Conservation (phyloP, 1,140 invertebrate species). For the Pollicipes pollicipes region DNA sequence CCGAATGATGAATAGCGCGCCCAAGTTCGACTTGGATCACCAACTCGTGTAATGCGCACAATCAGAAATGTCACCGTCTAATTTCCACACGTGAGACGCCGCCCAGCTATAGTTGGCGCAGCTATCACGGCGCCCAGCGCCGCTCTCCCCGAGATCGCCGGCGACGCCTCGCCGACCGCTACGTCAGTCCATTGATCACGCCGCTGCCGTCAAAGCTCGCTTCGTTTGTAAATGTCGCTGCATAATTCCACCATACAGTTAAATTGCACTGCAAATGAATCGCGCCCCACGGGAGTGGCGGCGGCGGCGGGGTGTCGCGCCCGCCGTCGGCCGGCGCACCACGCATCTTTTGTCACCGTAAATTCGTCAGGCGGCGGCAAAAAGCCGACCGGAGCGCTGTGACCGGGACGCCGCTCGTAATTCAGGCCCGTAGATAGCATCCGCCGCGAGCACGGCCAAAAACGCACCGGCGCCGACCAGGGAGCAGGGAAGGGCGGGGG, state of each 20-base stretch:
- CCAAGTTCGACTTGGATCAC: background rate
- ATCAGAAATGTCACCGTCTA: background rate
- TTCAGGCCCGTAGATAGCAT: background rate
- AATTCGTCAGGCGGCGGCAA: background rate
- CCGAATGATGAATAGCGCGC: background rate
- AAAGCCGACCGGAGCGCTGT: background rate
- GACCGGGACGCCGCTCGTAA: background rate
- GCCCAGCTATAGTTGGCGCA: background rate
- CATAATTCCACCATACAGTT: background rate
- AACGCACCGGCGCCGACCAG: too few species aligned
- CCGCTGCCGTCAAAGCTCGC: background rate
- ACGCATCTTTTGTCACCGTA: background rate
- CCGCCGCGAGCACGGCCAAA: too few species aligned
- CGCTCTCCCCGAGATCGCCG: background rate
- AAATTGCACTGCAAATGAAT: background rate
- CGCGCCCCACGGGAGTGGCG: too few species aligned
- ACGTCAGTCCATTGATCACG: background rate
- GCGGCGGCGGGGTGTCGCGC: too few species aligned
- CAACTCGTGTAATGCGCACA: background rate
- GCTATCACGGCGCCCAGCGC: background rate
- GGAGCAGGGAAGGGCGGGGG: too few species aligned
- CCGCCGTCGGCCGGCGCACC: too few species aligned
- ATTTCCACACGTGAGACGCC: background rate
- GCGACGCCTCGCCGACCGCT: background rate
- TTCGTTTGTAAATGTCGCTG: background rate